Conservation (phyloP, 2,797 vertebrate species). For the Myripristis jacobus region DNA sequence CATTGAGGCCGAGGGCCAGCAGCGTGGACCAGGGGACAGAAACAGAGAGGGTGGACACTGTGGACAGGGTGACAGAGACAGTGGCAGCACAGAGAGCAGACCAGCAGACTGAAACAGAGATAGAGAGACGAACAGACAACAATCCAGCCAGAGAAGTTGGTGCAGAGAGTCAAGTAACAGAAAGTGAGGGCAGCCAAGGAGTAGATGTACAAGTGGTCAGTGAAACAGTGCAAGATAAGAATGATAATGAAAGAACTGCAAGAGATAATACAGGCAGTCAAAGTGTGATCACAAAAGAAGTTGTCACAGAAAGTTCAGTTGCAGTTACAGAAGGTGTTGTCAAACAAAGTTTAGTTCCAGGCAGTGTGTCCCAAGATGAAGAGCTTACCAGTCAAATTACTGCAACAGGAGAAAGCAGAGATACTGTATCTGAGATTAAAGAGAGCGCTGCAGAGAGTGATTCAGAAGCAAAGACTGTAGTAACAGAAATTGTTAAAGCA, state of each 20-base stretch:
- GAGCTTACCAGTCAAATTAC: not conserved
- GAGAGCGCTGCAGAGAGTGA: conserved; percentile 29
- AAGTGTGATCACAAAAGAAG: conserved; percentile 31
- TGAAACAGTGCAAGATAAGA: conserved; percentile 40
- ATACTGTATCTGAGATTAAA: conserved; percentile 39
- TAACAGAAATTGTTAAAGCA: conserved; percentile 49
- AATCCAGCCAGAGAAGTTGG: conserved; percentile 54
- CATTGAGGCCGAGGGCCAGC: conserved; percentile 73
- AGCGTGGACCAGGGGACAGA: conserved; percentile 77
- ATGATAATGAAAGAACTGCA: conserved; percentile 35
- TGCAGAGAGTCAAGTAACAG: conserved; percentile 39
- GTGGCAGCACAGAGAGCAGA: conserved; percentile 71
- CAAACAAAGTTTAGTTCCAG: conserved; percentile 42
- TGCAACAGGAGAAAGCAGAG: conserved; percentile 24
- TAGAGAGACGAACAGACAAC: conserved; percentile 53
- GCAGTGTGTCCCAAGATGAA: conserved; percentile 36
- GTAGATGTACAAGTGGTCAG: conserved; percentile 21
- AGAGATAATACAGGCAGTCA: conserved; percentile 30
- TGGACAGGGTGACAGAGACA: conserved; percentile 79
- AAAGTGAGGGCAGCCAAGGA: conserved; percentile 31
- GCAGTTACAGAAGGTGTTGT: conserved; percentile 35
- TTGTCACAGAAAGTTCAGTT: conserved; percentile 34
- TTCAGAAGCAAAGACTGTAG: conserved; percentile 40
- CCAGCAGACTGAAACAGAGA: conserved; percentile 77
- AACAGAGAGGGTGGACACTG: conserved; percentile 77